These are phyloP conservation scores for Myripristis murdjan DNA, from an alignment of 2,797 vertebrate species.

Conservation along the genomic window DNA sequence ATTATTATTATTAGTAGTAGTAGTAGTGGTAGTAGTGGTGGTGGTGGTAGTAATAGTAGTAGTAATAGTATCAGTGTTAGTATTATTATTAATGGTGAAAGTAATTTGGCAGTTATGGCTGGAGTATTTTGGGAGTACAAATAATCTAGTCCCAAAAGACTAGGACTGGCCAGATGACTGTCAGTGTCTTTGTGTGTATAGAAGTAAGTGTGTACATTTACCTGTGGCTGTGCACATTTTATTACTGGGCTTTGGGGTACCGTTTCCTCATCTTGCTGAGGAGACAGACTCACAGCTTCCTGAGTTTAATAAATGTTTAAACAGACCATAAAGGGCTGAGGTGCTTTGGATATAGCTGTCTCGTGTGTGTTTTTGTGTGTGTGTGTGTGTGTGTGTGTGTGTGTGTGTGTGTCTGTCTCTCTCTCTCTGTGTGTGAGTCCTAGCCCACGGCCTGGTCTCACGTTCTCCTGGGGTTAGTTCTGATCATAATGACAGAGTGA, in stretches of 20 bases:
- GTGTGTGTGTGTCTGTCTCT: too few relatives aligned
- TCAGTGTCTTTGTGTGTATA: neutral
- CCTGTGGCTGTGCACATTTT: constrained; percentile 24
- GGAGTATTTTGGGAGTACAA: too few relatives aligned
- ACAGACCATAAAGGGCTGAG: constrained; percentile 55
- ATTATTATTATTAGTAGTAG: too few relatives aligned
- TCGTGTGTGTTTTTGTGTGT: constrained; percentile 37
- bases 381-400: constrained; percentile 36
- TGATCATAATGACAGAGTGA: constrained; percentile 78
- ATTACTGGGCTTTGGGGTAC: constrained; percentile 24
- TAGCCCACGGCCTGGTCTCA: constrained; percentile 44
- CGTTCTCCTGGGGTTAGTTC: constrained; percentile 63
- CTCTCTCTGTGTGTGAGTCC: constrained; percentile 29
- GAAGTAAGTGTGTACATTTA: constrained; percentile 23
- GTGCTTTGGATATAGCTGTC: constrained; percentile 18
- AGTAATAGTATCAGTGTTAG: too few relatives aligned
- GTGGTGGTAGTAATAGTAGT: too few relatives aligned
- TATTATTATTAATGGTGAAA: too few relatives aligned
- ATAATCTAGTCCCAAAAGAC: too few relatives aligned
- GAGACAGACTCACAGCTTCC: constrained; percentile 56
- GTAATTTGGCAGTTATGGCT: too few relatives aligned
- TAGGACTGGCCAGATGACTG: too few relatives aligned
- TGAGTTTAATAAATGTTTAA: constrained; percentile 62
- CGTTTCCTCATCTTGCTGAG: constrained; percentile 25
- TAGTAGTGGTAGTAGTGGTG: too few relatives aligned